A percentile compares a stretch with the other conserved stretches of the same genome.
These are phyloP conservation scores for Leptarthrus brevirostris DNA, from an alignment of 2,888 invertebrate genomes.

Conservation along the genomic window DNA sequence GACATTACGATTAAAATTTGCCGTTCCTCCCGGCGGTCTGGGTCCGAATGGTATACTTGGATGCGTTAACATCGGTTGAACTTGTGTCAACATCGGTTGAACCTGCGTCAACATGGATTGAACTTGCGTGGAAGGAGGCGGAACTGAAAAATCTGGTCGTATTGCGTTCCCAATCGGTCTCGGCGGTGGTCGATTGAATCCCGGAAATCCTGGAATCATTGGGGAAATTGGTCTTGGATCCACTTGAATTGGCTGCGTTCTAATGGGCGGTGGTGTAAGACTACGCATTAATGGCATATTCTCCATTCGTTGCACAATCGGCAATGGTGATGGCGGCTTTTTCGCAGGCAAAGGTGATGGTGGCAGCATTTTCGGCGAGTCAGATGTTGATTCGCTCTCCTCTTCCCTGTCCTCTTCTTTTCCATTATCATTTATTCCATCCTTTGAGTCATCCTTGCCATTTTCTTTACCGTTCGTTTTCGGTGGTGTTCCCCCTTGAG, in stretches of 20 bases:
- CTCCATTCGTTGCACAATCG: neutral
- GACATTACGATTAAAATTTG: conserved; percentile 30
- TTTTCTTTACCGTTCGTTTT: too few species aligned
- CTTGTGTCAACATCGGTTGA: too few species aligned
- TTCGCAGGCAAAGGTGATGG: neutral
- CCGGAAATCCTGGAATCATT: neutral
- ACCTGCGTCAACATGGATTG: conserved; percentile 1
- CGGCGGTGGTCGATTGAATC: neutral
- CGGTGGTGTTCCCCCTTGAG: neutral
- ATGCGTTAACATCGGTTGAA: conserved; percentile 10
- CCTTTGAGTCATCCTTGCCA: too few species aligned
- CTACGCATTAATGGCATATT: neutral
- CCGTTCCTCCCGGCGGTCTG: conserved; percentile 15
- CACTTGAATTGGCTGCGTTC: neutral
- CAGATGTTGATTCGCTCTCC: neutral
- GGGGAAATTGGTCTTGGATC: conserved; percentile 6
- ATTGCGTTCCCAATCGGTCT: neutral
- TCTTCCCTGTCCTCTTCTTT: neutral
- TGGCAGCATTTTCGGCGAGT: neutral
- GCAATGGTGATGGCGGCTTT: too few species aligned
- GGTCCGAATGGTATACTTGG: conserved; percentile 36
- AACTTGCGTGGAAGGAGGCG: neutral
- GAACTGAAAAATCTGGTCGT: neutral
- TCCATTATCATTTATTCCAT: neutral
- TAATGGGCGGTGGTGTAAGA: neutral